Evolutionary conservation across 2,113 vertebrate genomes (phyloP), one percentile per base, ranked within the genome.

Genomic region (Lontra canadensis): DNA sequence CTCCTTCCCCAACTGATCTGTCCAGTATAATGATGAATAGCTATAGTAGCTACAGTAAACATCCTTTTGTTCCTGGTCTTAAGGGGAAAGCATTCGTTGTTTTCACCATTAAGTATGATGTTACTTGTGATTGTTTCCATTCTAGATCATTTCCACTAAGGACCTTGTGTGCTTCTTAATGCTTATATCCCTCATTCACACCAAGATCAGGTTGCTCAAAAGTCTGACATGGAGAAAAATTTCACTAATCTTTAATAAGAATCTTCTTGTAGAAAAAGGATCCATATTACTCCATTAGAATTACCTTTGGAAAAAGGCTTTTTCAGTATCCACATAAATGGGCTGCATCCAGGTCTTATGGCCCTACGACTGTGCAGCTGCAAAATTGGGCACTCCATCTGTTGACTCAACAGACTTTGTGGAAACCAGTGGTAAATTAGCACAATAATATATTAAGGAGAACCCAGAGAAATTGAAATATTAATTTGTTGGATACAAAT

Each of bases 401-500:
- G 31, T 73, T 87, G 20, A 57, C 76, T 95, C 18, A 69, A 44
- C 57, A 91, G 71, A 91, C 82, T 94, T 31, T 34, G 63, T 59
- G 47, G 69, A 97, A 85, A 49, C 20, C 42, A 88, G 17, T 93
- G 36, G 17, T 57, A 49, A 95, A 80, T 83, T 84, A 90, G 5
- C n/a, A 80, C 69, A 88, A n/a, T 76, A 55, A 2, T 26, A 69
- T 74, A 13, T 88, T 90, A 88, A 80, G 67, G 34, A 96, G 47
- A 95, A 91, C 89, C 85, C 29, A 69, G 78, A 94, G 34, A 83
- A 93, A 88, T 55, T 90, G 74, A 83, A 44, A 42, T 84, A 69
- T 49, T 96, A 82, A 63, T 96, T 85, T 96, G 67, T 90, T 90
- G 83, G 88, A 67, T 79, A 65, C 52, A 81, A 85, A 88, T 95